Evolutionary conservation across 2,797 vertebrate species (phyloP).

Genomic region (Enteromius trimaculatus): DNA sequence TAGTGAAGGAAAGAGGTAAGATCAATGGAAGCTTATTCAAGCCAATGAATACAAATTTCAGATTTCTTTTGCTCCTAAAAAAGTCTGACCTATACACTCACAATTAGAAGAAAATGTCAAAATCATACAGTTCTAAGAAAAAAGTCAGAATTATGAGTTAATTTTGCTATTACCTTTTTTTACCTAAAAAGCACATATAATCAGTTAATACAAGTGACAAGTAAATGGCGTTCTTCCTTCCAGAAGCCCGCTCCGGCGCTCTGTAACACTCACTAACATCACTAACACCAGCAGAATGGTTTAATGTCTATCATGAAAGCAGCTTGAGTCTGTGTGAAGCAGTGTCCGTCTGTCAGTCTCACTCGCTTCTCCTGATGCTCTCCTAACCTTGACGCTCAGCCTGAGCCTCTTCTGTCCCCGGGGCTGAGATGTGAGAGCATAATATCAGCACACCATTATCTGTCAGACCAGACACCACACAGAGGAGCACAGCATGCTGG

Average conservation of each 20-base stretch:
- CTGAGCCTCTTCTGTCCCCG: not conserved
- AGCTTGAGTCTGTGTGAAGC: not conserved
- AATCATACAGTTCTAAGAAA: not conserved
- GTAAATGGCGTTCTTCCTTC: not conserved
- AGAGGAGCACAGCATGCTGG: constrained; percentile 20
- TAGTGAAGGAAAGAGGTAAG: not conserved
- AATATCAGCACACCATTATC: constrained; percentile 25
- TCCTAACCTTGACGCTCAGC: constrained; percentile 10
- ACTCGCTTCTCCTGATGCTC: not conserved
- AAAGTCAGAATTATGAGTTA: not conserved
- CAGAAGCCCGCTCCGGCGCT: not conserved
- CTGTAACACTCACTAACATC: not conserved
- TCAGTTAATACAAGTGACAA: not conserved
- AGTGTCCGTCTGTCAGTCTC: constrained; percentile 20
- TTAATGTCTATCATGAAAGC: not conserved
- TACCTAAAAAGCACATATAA: not conserved
- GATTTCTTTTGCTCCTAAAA: no score
- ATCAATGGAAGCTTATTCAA: not conserved
- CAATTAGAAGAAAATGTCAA: not conserved
- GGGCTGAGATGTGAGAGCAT: constrained; percentile 22
- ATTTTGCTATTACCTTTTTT: not conserved
- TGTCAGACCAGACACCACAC: constrained; percentile 16
- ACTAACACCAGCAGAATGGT: not conserved
- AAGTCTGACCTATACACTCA: not conserved
- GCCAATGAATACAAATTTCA: not conserved